Evolutionary conservation across 2,797 vertebrate species (phyloP), one percentile per base, ranked within the genome.

Genomic region (Cyclura pinguis): DNA sequence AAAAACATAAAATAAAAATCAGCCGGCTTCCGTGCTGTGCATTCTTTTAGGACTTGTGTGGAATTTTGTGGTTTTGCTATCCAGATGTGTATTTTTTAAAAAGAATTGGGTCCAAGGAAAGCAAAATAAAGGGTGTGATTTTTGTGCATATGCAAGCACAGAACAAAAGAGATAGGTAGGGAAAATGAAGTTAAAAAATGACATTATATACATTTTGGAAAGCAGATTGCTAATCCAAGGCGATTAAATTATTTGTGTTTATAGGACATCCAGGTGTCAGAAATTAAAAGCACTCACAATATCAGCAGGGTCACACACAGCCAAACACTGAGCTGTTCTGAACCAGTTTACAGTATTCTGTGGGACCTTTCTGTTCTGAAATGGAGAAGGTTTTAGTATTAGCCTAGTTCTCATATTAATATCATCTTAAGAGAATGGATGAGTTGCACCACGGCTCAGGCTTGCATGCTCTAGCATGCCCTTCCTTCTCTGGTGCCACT

Each of bases 61-160:
- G 95, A 96, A 96, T 94, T 88, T 87, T 96, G 95, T 86, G 94
- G 94, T 92, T 96, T 96, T 94, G 88, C 92, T 95, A 81, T 90
- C 87, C 94, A 96, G 85, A 94, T 95, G 91, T 93, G 77, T 74
- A 38, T 24, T 92, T 93, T 84, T 67, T 55, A 69, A 69, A 89
- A 89, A 67, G 76, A 92, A 83, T 13, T 22, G 29, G 35, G 59
- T 52, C 87, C 57, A 85, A 74, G 86, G 76, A 95, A 95, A 93
- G 57, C 72, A 95, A 95, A 96, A 91, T 87, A 95, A 93, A 92
- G 88, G 84, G 42, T 0, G 0, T 42, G 86, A 88, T 50, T 50
- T 87, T 90, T 87, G 88, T 86, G 6, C n/a, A 47, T 78, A 76
- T 86, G 20, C 92, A 95, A 93, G 77, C 7, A 87, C 0, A 0